phyloP scores from a whole-genome alignment of 2,113 vertebrate genomes.

The Orthonyx spaldingii region DNA sequence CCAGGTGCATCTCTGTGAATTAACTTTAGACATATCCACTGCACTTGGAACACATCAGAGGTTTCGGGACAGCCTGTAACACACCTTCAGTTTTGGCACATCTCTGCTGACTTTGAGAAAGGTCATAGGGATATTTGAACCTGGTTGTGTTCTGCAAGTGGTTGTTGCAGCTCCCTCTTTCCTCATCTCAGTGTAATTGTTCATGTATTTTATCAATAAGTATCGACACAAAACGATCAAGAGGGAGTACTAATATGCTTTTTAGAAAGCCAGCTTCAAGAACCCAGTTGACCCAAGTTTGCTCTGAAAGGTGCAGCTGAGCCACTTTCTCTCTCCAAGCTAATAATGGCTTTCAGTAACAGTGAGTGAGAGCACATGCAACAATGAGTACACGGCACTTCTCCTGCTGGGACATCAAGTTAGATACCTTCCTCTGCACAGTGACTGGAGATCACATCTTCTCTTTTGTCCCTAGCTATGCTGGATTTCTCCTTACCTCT shows the following conservation, averaged over 20 bases:
- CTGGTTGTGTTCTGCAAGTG: neutral
- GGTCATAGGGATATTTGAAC: neutral
- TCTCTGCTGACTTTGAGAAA: neutral
- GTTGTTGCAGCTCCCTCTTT: neutral
- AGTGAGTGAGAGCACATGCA: fast-evolving
- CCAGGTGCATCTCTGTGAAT: neutral
- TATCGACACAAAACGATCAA: neutral
- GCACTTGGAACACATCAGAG: neutral
- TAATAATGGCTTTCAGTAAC: neutral
- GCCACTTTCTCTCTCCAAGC: neutral
- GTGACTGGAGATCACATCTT: neutral
- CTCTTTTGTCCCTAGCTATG: neutral
- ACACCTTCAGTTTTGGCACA: neutral
- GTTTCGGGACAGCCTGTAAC: neutral
- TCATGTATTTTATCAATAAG: neutral
- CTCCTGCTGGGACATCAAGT: neutral
- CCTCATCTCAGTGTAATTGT: neutral
- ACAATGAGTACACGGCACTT: neutral
- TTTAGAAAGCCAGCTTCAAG: neutral
- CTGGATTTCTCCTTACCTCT: neutral
- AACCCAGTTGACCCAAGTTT: neutral
- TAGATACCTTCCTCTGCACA: neutral
- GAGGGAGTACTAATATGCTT: neutral
- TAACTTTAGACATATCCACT: neutral
- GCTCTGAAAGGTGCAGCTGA: neutral